phyloP scores from a whole-genome alignment of 2,113 vertebrate genomes.

The Lagopus muta region DNA sequence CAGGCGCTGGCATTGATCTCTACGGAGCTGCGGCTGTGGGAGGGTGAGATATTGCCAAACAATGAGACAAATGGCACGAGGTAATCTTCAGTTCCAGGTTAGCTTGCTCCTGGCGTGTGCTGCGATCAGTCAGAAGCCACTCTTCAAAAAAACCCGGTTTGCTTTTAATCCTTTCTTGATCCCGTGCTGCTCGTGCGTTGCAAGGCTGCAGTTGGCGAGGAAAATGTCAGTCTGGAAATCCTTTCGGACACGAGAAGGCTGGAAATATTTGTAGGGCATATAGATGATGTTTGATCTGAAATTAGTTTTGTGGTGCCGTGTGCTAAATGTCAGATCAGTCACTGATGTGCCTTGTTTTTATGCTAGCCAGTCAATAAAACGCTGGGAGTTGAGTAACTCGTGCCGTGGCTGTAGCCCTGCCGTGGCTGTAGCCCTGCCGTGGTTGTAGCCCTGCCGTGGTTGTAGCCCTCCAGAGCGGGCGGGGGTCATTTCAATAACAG shows the following conservation, averaged over 20 bases:
- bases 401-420: neutral
- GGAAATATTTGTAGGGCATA: slow-evolving; percentile 34
- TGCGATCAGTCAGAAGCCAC: slow-evolving; percentile 17
- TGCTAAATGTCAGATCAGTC: slow-evolving; percentile 26
- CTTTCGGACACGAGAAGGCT: slow-evolving; percentile 16
- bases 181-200: neutral
- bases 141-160: neutral
- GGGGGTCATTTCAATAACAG: slow-evolving; percentile 34
- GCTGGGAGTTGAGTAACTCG: slow-evolving; percentile 8
- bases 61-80: slow-evolving; percentile 16
- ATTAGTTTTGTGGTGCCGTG: slow-evolving; percentile 17
- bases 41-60: neutral
- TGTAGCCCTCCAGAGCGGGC: slow-evolving; percentile 11
- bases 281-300: slow-evolving; percentile 47
- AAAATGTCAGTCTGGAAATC: slow-evolving; percentile 16
- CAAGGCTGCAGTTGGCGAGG: slow-evolving; percentile 7
- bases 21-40: neutral
- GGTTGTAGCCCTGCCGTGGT: neutral
- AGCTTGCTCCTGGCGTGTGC: slow-evolving; percentile 40
- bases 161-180: slow-evolving; percentile 23
- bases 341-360: slow-evolving; percentile 49
- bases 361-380: slow-evolving; percentile 38
- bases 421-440: neutral
- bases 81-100: slow-evolving; percentile 55
- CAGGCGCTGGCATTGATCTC: neutral